phyloP scores from a whole-genome alignment of 2,888 invertebrate genomes.

The Acrobasis suavella region DNA sequence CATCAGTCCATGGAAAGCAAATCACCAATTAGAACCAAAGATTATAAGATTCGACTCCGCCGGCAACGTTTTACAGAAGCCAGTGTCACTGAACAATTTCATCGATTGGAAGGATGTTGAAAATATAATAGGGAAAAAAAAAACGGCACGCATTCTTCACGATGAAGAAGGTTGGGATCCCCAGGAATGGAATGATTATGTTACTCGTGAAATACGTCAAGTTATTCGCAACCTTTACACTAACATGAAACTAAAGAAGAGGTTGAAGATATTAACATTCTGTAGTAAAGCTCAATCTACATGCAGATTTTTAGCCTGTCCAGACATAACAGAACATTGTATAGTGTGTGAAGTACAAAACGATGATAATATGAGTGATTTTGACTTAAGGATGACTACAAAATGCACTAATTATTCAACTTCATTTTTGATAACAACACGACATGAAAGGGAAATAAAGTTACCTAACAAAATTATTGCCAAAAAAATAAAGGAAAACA shows the following conservation, averaged over 20 bases:
- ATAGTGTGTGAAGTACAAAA: slow-evolving; percentile 53
- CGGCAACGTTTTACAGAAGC: slow-evolving; percentile 42
- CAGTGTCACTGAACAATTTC: slow-evolving; percentile 33
- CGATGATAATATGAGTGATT: slow-evolving; percentile 25
- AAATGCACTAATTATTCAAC: slow-evolving; percentile 7
- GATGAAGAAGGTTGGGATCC: slow-evolving; percentile 23
- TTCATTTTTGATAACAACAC: slow-evolving; percentile 1
- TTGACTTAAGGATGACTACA: not conserved
- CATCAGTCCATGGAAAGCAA: slow-evolving; percentile 56
- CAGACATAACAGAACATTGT: slow-evolving; percentile 48
- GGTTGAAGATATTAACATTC: slow-evolving; percentile 50
- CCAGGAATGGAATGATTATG: slow-evolving; percentile 6
- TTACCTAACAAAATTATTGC: not conserved
- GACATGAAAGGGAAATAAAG: not conserved
- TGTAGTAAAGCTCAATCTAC: slow-evolving; percentile 44
- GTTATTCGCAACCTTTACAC: slow-evolving; percentile 29
- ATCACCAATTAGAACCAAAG: slow-evolving; percentile 39
- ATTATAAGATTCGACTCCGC: slow-evolving; percentile 50
- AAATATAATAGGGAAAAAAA: slow-evolving; percentile 24
- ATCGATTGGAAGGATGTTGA: slow-evolving; percentile 34
- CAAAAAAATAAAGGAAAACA: not conserved
- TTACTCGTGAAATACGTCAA: slow-evolving; percentile 27
- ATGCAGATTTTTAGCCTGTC: slow-evolving; percentile 62
- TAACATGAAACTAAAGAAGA: slow-evolving; percentile 26
- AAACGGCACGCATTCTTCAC: slow-evolving; percentile 1